Percentiles rank a stretch among this genome's conserved stretches.
phyloP scores from a whole-genome alignment of 2,113 vertebrate species.

The Spermophilus dauricus region DNA sequence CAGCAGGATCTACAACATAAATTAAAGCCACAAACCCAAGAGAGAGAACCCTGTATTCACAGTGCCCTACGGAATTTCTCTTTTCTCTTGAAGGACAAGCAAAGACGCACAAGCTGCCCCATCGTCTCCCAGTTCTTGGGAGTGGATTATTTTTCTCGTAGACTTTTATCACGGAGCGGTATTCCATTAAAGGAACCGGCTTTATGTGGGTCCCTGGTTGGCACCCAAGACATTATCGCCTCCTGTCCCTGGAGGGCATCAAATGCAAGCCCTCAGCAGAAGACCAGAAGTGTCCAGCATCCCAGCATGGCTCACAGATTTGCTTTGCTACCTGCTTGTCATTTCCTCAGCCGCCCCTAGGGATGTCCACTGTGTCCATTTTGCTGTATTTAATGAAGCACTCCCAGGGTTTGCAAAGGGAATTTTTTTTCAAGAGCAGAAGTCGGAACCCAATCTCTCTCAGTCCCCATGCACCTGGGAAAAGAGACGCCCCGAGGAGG shows the following conservation, averaged over 20 bases:
- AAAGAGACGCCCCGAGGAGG: not conserved
- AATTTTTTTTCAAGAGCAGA: not conserved
- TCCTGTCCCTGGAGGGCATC: not conserved
- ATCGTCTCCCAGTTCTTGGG: not conserved
- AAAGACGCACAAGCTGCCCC: not conserved
- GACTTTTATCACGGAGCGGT: not conserved
- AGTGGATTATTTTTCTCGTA: not conserved
- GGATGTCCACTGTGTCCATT: not conserved
- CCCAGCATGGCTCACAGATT: not conserved
- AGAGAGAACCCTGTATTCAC: not conserved
- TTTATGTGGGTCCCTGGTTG: not conserved
- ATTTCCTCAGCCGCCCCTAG: not conserved
- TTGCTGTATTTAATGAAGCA: not conserved
- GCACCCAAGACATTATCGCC: not conserved
- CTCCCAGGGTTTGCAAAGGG: not conserved
- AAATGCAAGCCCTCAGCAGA: not conserved
- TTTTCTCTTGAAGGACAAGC: not conserved
- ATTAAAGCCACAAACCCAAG: not conserved
- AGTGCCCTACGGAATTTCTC: not conserved
- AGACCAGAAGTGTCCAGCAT: not conserved
- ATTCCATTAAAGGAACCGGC: not conserved
- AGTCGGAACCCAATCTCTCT: not conserved
- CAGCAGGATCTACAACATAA: not conserved
- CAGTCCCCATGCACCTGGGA: not conserved
- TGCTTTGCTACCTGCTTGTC: not conserved